Conservation (phyloP, 2,888 invertebrate species). For the Saturnia japonica region DNA sequence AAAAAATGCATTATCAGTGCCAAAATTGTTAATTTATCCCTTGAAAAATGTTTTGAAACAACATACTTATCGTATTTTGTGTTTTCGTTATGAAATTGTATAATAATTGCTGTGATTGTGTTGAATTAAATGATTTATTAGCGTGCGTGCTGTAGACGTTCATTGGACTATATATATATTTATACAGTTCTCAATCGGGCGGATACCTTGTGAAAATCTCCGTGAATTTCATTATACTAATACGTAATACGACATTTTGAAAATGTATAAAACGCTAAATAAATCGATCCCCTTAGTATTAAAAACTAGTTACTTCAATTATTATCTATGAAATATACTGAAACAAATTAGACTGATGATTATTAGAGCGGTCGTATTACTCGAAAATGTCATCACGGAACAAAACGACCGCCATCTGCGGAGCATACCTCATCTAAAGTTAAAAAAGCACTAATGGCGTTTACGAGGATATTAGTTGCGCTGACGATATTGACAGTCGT, state of each 20-base stretch:
- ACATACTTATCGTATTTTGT: conserved; percentile 28
- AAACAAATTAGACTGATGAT: neutral
- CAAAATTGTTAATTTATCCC: conserved; percentile 58
- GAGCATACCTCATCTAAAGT: conserved; percentile 37
- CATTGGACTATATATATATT: conserved; percentile 48
- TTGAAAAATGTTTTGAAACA: conserved; percentile 35
- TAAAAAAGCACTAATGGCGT: conserved; percentile 68
- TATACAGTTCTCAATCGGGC: conserved; percentile 51
- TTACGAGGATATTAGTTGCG: conserved; percentile 53
- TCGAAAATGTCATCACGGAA: conserved; percentile 10
- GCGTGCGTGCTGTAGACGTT: conserved; percentile 40
- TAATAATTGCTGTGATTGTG: conserved; percentile 1
- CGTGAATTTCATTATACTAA: conserved; percentile 21
- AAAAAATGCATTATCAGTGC: conserved; percentile 68
- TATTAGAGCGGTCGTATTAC: neutral
- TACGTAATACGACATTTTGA: conserved; percentile 7
- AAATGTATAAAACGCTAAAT: conserved; percentile 9
- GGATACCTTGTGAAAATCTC: conserved; percentile 29
- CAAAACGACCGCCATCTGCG: conserved; percentile 15
- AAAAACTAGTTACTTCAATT: neutral
- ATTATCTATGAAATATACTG: neutral
- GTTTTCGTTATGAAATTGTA: conserved; percentile 19
- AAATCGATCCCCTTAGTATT: neutral
- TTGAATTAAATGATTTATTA: conserved; percentile 14
- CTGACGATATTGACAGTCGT: conserved; percentile 58